These are phyloP conservation scores for Antedon mediterranea DNA, from an alignment of 53 echinoderm and acorn worm genomes.

Conservation along the genomic window DNA sequence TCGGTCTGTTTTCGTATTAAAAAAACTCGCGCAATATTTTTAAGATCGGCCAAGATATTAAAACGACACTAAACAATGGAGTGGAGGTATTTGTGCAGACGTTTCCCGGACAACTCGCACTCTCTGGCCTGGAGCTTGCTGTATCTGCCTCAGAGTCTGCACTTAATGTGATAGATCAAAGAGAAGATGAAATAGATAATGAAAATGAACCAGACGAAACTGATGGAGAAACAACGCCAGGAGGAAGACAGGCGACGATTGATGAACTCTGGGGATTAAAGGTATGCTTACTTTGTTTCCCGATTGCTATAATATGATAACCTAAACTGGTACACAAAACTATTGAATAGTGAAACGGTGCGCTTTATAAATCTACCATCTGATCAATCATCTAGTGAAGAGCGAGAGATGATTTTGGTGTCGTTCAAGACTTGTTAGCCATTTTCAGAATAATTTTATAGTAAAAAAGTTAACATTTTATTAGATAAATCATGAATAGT, in stretches of 20 bases:
- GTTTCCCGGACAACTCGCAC: neutral
- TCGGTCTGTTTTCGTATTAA: too few relatives aligned
- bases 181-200: neutral
- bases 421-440: neutral
- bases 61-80: neutral
- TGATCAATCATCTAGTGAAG: too few relatives aligned
- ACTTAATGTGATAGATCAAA: neutral
- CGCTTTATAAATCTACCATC: too few relatives aligned
- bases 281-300: too few relatives aligned
- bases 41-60: neutral
- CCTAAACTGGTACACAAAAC: too few relatives aligned
- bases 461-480: neutral
- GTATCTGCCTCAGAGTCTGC: neutral
- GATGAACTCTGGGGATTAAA: neutral
- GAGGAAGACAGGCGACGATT: neutral
- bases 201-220: neutral
- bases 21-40: neutral
- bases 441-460: neutral
- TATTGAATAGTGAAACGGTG: too few relatives aligned
- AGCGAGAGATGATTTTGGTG: too few relatives aligned
- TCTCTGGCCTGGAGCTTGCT: neutral
- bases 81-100: neutral
- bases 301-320: too few relatives aligned
- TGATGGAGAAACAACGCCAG: neutral
- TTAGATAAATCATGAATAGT: too few relatives aligned